Evolutionary conservation across 1,140 invertebrate species (phyloP).

Genomic region (Leptinotarsa lineolata): DNA sequence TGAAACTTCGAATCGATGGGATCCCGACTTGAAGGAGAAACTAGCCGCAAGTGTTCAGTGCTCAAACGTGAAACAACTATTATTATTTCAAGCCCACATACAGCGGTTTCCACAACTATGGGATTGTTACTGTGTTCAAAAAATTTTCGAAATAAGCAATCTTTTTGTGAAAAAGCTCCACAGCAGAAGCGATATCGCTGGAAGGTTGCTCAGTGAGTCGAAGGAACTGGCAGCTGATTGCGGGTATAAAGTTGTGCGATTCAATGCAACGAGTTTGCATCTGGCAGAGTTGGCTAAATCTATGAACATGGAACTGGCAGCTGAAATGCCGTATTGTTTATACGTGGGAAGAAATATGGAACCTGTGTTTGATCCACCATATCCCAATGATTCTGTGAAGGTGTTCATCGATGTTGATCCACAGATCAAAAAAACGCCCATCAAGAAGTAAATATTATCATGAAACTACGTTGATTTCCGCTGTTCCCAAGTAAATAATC

Average conservation of each 20-base stretch:
- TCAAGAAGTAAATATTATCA: background rate
- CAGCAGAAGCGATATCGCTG: constrained; percentile 51
- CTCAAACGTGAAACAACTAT: constrained; percentile 45
- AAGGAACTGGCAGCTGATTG: constrained; percentile 55
- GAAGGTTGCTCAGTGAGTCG: constrained; percentile 54
- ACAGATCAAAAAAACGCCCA: constrained; percentile 25
- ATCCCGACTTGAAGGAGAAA: constrained; percentile 48
- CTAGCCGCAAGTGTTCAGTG: constrained; percentile 47
- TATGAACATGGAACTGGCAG: constrained; percentile 47
- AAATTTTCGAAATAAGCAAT: constrained; percentile 56
- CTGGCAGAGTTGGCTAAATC: constrained; percentile 50
- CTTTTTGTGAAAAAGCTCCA: constrained; percentile 54
- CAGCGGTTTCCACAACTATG: constrained; percentile 52
- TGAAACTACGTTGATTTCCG: too few species aligned
- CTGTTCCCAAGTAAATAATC: too few species aligned
- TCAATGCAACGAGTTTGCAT: constrained; percentile 55
- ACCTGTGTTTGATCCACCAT: constrained; percentile 47
- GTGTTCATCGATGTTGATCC: constrained; percentile 47
- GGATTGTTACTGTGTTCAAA: constrained; percentile 50
- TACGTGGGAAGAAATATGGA: constrained; percentile 45
- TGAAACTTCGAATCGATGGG: constrained; percentile 45
- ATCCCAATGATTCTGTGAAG: constrained; percentile 44
- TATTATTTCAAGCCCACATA: constrained; percentile 56
- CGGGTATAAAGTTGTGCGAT: constrained; percentile 53
- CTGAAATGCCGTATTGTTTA: constrained; percentile 50